These are phyloP conservation scores for Mesoligia furuncula DNA, from an alignment of 2,888 invertebrate species.

Conservation along the genomic window DNA sequence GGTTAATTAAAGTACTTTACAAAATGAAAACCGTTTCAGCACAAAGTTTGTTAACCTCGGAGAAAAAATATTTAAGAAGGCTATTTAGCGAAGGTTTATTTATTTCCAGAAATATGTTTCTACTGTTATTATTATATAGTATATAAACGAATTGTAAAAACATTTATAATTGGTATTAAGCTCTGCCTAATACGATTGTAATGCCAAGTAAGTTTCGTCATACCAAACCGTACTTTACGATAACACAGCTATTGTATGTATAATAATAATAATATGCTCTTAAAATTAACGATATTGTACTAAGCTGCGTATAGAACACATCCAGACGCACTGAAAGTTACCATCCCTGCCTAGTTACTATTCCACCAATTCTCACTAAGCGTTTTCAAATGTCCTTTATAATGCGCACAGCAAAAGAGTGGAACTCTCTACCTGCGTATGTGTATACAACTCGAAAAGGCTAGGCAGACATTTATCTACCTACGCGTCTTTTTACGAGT, in stretches of 20 bases:
- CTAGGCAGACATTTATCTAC: background rate
- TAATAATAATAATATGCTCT: background rate
- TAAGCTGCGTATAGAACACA: background rate
- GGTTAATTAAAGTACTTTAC: conserved; percentile 51
- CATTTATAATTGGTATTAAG: background rate
- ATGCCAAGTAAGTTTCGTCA: background rate
- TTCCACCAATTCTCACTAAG: too few relatives aligned
- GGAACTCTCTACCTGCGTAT: too few relatives aligned
- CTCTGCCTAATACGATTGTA: conserved; percentile 2
- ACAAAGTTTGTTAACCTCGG: conserved; percentile 20
- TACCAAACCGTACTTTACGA: background rate
- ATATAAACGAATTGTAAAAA: background rate
- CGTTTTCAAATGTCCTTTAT: too few relatives aligned
- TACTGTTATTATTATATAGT: background rate
- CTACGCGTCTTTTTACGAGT: background rate
- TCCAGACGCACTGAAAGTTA: too few relatives aligned
- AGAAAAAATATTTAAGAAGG: conserved; percentile 19
- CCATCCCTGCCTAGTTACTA: too few relatives aligned
- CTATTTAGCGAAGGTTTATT: conserved; percentile 3
- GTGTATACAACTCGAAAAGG: background rate
- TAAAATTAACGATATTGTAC: conserved; percentile 8
- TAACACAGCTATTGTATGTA: background rate
- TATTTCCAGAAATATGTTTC: conserved; percentile 10
- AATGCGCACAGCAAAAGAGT: too few relatives aligned
- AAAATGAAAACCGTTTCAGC: conserved; percentile 11